Base-by-base conservation (phyloP, 1,140 invertebrate genomes). In the Polypedilum vanderplanki region DNA sequence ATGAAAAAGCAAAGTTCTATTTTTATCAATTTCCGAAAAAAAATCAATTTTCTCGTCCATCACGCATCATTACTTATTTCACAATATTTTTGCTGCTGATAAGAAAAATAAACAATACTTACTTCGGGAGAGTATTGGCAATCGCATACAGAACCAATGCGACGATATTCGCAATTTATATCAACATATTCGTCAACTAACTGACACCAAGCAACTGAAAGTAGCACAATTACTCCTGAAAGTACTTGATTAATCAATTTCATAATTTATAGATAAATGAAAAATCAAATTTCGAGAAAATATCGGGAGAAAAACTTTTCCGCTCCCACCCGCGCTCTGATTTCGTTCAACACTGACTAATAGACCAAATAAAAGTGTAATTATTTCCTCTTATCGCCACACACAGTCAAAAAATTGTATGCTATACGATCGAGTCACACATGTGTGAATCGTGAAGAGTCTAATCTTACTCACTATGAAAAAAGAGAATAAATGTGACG, bases 381-480 rank as follows among this genome's bases (percentile, higher is more conserved):
- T 70, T 18, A n/a, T 57, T 57, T 57, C 46, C 65, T 18, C 65
- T 70, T 70, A 70, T 70, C 65, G 65, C 17, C 7, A 70, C 65
- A 70, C 65, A 70, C 65, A 70, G 65, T 70, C 65, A 70, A 70
- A 67, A 18, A 67, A 67, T 67, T 3, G 17, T n/a, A 57, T 57
- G 46, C 3, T 57, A 57, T 57, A n/a, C 46, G 12, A 12, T 70
- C 65, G 65, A n/a, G 65, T 20, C 9, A 20, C 17, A 18, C n/a
- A 70, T 15, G 46, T 57, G 12, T 57, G 46, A 15, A 57, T 57
- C 46, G 46, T 57, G 46, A 57, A 57, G 12, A 57, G 12, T 57
- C 10, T 57, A 12, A n/a, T 15, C 41, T 46, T 9, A 15, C 46
- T 57, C 12, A n/a, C 46, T 12, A 57, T 57, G n/a, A 57, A 4